A percentile compares a stretch with the other conserved stretches of the same genome.
Conservation (phyloP, 2,888 invertebrate species). For the Mythimna albipuncta region DNA sequence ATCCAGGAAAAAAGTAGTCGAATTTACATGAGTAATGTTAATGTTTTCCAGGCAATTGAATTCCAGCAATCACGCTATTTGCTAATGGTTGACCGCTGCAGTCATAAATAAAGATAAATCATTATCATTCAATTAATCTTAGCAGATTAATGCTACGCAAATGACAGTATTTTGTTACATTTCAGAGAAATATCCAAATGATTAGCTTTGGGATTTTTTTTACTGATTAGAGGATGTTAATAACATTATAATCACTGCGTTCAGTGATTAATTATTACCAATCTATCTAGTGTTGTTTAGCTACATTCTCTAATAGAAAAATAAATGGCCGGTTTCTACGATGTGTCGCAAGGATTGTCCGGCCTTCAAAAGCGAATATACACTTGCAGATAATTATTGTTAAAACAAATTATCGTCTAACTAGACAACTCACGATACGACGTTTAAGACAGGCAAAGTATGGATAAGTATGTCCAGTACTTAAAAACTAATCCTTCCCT, state of each 20-base stretch:
- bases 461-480: not conserved
- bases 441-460: no score
- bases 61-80: slow-evolving; percentile 53
- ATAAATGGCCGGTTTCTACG: no score
- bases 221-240: slow-evolving; percentile 14
- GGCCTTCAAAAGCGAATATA: not conserved
- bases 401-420: not conserved
- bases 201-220: not conserved
- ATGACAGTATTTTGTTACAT: slow-evolving; percentile 34
- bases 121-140: slow-evolving; percentile 62
- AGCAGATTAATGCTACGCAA: slow-evolving; percentile 53
- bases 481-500: not conserved
- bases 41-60: slow-evolving; percentile 50
- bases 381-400: not conserved
- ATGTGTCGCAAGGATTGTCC: no score
- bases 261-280: not conserved
- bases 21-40: slow-evolving; percentile 9
- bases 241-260: slow-evolving; percentile 8
- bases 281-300: not conserved
- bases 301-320: not conserved
- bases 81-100: slow-evolving; percentile 45
- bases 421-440: not conserved
- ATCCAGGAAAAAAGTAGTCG: not conserved
- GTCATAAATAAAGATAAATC: slow-evolving; percentile 60
- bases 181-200: slow-evolving; percentile 32